These are phyloP conservation scores for Aulostomus chinensis DNA, from an alignment of 2,797 vertebrate genomes.

Conservation along the genomic window DNA sequence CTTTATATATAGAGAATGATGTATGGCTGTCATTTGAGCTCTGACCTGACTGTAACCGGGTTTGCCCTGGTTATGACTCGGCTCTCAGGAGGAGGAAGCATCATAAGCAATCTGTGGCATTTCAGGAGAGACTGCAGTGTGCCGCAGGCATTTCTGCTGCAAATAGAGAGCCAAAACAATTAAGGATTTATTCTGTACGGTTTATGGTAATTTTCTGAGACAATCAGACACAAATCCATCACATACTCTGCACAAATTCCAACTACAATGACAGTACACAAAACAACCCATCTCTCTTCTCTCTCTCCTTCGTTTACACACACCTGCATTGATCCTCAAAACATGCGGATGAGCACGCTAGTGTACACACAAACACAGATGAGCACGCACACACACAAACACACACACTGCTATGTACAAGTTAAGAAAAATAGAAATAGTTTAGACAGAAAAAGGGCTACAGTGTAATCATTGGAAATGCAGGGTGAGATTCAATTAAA, in stretches of 20 bases:
- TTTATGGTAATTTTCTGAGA: constrained; percentile 58
- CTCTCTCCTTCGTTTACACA: constrained; percentile 26
- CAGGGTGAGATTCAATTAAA: constrained; percentile 72
- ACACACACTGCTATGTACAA: constrained; percentile 16
- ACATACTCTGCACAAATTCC: constrained; percentile 35
- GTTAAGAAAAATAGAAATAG: constrained; percentile 55
- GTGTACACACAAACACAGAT: constrained; percentile 5
- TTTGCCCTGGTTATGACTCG: constrained; percentile 39
- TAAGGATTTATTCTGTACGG: constrained; percentile 58
- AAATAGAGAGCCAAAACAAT: constrained; percentile 63
- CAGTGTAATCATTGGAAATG: constrained; percentile 65
- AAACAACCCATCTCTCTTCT: constrained; percentile 18
- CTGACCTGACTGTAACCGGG: constrained; percentile 28
- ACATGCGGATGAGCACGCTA: too few relatives aligned
- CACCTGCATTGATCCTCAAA: constrained; percentile 43
- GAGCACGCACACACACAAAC: constrained; percentile 6
- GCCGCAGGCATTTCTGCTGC: constrained; percentile 34
- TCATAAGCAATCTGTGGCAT: constrained; percentile 21
- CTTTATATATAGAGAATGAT: constrained; percentile 31
- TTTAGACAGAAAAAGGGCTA: constrained; percentile 58
- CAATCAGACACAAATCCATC: constrained; percentile 67
- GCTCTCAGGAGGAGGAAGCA: constrained; percentile 20
- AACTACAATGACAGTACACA: constrained; percentile 39
- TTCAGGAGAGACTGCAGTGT: constrained; percentile 21
- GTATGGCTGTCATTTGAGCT: constrained; percentile 20